A percentile compares a stretch with the other conserved stretches of the same genome.
Conservation (phyloP, 2,113 vertebrate genomes). For the Talpa occidentalis region DNA sequence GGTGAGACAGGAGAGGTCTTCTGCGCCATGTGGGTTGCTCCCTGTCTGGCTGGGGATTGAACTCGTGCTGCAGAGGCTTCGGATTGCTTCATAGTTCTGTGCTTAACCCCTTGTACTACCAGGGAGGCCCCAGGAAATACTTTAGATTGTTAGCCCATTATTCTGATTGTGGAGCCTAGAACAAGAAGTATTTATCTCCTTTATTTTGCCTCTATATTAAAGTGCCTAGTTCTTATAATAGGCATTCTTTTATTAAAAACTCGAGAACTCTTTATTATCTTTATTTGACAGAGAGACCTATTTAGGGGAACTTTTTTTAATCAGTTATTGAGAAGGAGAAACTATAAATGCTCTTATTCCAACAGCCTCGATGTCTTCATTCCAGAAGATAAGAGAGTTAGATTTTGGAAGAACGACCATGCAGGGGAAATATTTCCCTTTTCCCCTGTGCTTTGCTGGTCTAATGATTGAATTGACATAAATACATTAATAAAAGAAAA, state of each 20-base stretch:
- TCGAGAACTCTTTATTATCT: background rate
- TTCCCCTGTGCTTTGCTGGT: background rate
- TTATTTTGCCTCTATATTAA: background rate
- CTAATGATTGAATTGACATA: background rate
- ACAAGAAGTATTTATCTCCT: background rate
- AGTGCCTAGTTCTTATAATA: background rate
- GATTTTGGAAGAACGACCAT: background rate
- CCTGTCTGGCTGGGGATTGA: too few species aligned
- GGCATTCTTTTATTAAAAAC: constrained; percentile 13
- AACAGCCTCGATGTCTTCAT: background rate
- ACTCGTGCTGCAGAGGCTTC: too few species aligned
- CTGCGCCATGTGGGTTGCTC: too few species aligned
- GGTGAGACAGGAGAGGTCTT: too few species aligned
- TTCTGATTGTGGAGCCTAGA: background rate
- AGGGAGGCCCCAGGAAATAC: too few species aligned
- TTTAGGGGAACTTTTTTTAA: background rate
- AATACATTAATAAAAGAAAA: background rate
- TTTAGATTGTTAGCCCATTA: background rate
- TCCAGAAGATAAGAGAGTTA: background rate
- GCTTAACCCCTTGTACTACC: too few species aligned
- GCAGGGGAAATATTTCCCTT: background rate
- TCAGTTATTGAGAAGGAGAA: constrained; percentile 1
- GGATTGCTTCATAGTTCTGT: too few species aligned
- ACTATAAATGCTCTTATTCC: background rate
- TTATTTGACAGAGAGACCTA: background rate